Evolutionary conservation across 1,140 invertebrate genomes (phyloP), one percentile per base, ranked within the genome.

Genomic region (Pomacea maculata): DNA sequence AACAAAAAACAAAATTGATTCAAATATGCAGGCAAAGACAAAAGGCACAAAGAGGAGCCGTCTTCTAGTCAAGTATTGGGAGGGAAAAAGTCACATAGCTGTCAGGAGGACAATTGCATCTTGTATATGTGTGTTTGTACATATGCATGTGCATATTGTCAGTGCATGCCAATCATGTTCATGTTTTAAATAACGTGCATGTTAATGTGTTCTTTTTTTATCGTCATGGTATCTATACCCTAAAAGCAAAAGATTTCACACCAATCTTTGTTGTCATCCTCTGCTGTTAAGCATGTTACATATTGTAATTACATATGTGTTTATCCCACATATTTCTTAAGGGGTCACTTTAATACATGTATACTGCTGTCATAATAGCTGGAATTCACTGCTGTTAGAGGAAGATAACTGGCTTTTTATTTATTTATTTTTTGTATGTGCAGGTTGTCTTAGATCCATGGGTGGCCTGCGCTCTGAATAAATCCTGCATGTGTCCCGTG

Each of bases 401-500:
- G 34, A 45, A 45, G 34, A 45, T 45, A 45, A 45, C 34, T 45
- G 34, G 34, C 34, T 45, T 45, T 45, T 45, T 4, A 45, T 45
- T 45, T 4, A 45, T 45, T 45, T 45, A 45, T 45, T 6, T 61
- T 6, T 17, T 17, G 8, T 14, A 21, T 70, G 12, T 45, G 14
- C 34, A 52, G 15, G 77, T 78, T 65, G 77, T 78, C 52, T 11
- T 78, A 54, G 77, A 78, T 9, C 77, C 77, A 8, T 78, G 77
- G 77, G 65, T 78, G 34, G 65, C 34, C 65, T 78, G 77, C 65
- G 77, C 77, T 10, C n/a, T 78, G 52, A 71, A 78, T 65, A 21
- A 12, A 21, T 54, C 65, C 9, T 78, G 77, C 77, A 78, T 78
- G 77, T 78, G 77, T 67, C 77, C 77, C 9, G 77, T 78, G 65